These are phyloP conservation scores for Datnioides undecimradiatus DNA, from an alignment of 2,113 vertebrate species.

Conservation along the genomic window DNA sequence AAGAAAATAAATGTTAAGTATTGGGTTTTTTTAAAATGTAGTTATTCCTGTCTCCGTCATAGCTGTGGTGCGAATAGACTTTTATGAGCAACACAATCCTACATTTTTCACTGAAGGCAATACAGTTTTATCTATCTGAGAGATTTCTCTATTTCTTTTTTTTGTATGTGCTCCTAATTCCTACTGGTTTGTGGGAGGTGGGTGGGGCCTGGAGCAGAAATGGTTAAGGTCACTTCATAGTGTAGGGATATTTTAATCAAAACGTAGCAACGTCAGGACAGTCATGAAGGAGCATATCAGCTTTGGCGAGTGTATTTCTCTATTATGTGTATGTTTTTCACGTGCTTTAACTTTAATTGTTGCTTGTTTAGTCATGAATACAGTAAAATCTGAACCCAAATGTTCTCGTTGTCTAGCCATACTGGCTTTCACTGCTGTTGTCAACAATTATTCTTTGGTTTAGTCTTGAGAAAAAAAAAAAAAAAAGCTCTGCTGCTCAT, in stretches of 20 bases:
- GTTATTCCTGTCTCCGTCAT: not conserved
- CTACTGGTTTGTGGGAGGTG: not conserved
- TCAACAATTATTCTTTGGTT: not conserved
- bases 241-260: not conserved
- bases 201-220: too few relatives aligned
- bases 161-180: not conserved
- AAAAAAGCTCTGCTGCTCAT: not conserved
- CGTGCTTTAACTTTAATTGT: not conserved
- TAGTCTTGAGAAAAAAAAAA: not conserved
- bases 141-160: not conserved
- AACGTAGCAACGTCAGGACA: not conserved
- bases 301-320: not conserved
- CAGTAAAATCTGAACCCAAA: not conserved
- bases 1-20: not conserved
- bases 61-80: not conserved
- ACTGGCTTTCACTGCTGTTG: not conserved
- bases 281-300: not conserved
- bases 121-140: not conserved
- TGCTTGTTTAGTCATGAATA: not conserved
- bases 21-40: not conserved
- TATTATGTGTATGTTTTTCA: not conserved
- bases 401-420: not conserved
- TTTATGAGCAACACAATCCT: not conserved
- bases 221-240: too few relatives aligned
- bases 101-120: not conserved